phyloP scores from a whole-genome alignment of 2,113 vertebrate species.

The Electrona antarctica region DNA sequence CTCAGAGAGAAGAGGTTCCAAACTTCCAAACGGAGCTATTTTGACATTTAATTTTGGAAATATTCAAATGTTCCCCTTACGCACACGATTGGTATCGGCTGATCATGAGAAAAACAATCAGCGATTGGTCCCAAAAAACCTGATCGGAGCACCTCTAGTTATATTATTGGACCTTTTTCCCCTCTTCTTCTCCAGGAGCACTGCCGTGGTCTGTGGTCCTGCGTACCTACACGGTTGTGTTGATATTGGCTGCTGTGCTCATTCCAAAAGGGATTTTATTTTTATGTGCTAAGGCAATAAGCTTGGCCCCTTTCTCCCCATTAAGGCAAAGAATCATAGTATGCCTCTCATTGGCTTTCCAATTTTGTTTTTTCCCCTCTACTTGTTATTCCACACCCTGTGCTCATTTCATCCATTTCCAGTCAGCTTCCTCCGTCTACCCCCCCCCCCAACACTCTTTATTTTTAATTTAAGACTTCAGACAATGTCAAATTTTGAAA shows the following conservation, averaged over 20 bases:
- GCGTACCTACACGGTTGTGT: conserved; percentile 48
- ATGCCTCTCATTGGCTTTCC: background rate
- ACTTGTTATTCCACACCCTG: background rate
- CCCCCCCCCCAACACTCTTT: background rate
- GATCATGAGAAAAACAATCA: too few species aligned
- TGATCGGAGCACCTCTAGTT: conserved; percentile 5
- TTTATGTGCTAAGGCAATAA: conserved; percentile 45
- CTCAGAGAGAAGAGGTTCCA: too few species aligned
- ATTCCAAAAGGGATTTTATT: conserved; percentile 60
- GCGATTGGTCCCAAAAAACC: too few species aligned
- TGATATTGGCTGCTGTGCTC: conserved; percentile 57
- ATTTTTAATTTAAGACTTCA: background rate
- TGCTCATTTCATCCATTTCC: conserved; percentile 18
- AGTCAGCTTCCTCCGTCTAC: conserved; percentile 13
- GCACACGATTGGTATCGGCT: too few species aligned
- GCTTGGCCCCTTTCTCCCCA: conserved; percentile 2
- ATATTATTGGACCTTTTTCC: background rate
- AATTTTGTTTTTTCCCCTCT: background rate
- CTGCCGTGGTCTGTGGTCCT: conserved; percentile 39
- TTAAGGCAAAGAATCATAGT: conserved; percentile 24
- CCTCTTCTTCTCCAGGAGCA: too few species aligned
- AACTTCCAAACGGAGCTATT: too few species aligned
- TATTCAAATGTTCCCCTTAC: too few species aligned
- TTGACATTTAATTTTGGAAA: too few species aligned
- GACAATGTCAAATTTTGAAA: background rate